Evolutionary conservation across 2,797 vertebrate genomes (phyloP), one percentile per base, ranked within the genome.

Genomic region (Chaenodraco wilsoni): DNA sequence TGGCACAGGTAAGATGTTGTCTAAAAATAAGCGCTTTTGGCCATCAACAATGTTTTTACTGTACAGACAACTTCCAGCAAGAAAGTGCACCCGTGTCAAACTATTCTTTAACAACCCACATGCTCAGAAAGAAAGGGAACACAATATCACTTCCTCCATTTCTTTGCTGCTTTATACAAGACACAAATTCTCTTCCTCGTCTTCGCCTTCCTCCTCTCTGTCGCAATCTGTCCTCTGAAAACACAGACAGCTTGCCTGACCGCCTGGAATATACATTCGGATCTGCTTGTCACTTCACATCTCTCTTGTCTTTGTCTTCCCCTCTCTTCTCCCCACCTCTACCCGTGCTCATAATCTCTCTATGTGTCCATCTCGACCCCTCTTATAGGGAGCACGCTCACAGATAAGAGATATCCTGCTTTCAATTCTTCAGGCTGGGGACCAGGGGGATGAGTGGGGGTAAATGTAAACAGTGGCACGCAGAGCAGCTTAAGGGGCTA

Each of bases 401-500:
- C 82, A 83, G 86, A 70, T 73, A 79, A 27, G 56, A 85, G 78
- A 87, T 79, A 84, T 85, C 65, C 73, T 76, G 75, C 72, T 87
- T 84, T 90, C 87, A 87, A 84, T 87, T 88, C 81, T 80, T 84
- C 70, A 65, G 45, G 72, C 9, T 51, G 46, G 76, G 72, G 74
- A 69, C 61, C 37, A 21, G 33, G 67, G 75, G 74, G 82, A 84
- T 14, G 46, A 78, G 79, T 52, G 75, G 82, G 87, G 87, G 77
- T 86, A 72, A 89, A 90, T 90, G 92, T 93, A 94, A 93, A 94
- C 88, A 89, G 87, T 82, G 83, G 75, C 90, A 89, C 69, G 68
- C 84, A 90, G 83, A 91, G 83, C 86, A 89, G 89, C 91, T 94
- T 93, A 90, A 87, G 86, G 82, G 69, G 84, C 90, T 92, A 92